Conservation (phyloP, 2,888 invertebrate species). For the Nipponacmea schrenckii region DNA sequence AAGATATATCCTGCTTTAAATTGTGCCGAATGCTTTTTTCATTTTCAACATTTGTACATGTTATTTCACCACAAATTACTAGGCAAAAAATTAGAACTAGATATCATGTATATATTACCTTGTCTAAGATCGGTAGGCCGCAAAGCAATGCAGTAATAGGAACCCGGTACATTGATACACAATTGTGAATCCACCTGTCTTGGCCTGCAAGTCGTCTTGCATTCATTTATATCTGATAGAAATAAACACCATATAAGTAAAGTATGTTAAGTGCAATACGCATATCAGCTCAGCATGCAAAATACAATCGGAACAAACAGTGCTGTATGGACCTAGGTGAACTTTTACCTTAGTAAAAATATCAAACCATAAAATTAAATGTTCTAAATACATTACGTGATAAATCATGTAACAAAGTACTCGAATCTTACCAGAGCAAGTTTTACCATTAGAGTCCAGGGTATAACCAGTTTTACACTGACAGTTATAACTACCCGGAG, state of each 20-base stretch:
- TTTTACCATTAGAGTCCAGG: conserved; percentile 62
- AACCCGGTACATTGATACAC: not conserved
- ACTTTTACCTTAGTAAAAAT: too few species aligned
- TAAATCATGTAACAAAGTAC: too few species aligned
- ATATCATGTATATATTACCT: not conserved
- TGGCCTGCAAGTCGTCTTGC: not conserved
- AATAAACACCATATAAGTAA: too few species aligned
- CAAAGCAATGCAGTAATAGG: not conserved
- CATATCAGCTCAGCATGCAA: too few species aligned
- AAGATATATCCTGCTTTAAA: too few species aligned
- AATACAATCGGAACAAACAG: too few species aligned
- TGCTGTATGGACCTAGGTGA: too few species aligned
- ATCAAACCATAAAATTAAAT: too few species aligned
- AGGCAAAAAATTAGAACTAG: not conserved
- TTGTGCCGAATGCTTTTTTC: too few species aligned
- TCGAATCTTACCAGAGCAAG: conserved; percentile 64
- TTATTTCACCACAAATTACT: not conserved
- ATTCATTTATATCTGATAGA: not conserved
- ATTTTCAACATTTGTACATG: not conserved
- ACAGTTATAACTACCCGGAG: conserved; percentile 63
- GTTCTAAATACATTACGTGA: too few species aligned
- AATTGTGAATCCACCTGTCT: not conserved
- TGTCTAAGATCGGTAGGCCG: not conserved
- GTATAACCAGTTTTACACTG: conserved; percentile 60
- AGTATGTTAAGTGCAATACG: too few species aligned